Base-by-base conservation (phyloP, 2,888 invertebrate species). In the Thereva nobilitata region DNA sequence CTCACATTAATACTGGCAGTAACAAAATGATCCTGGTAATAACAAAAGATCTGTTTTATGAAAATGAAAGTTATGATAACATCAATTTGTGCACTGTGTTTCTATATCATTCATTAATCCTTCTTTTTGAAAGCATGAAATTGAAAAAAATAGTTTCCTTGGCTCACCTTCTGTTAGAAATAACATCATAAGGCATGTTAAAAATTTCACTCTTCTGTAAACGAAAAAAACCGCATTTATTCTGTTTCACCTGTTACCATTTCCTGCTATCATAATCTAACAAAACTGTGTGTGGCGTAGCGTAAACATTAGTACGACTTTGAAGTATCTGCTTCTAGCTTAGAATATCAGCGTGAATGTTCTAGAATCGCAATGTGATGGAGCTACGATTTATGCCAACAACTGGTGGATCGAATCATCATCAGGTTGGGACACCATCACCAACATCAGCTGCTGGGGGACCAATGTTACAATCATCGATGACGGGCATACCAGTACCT, bases 321-420 rank as follows among this genome's bases (percentile, higher is more conserved):
- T 73, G 71, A 73, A 72, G 71, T 71, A 72, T 73, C 71, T 70
- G 71, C 72, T 72, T 74, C 73, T 75, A 74, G 75, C 74, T 73
- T 74, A 74, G 76, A 75, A 75, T 76, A 75, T 78, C 73, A 76
- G 78, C 78, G 75, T 79, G 74, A 75, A 75, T 78, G 76, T 80
- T 80, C 74, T 78, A 80, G 79, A 80, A 80, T 76, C 78, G 78
- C 73, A 80, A 80, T 72, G 77, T 79, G 73, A 79, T 76, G 81
- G 80, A 76, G 78, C 77, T 76, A 73, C 79, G 76, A 72, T 83
- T 78, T 76, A 78, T 76, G 77, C 7, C 67, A 67, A 64, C 63
- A 67, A 68, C 66, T 53, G 57, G 59, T 53, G 52, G 57, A 59
- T 45, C 75, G 34, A 72, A 64, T 54, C 49, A 45, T 56, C 57